These are phyloP conservation scores for Drosophila maculinotata DNA, from an alignment of 2,888 invertebrate species.

Conservation along the genomic window DNA sequence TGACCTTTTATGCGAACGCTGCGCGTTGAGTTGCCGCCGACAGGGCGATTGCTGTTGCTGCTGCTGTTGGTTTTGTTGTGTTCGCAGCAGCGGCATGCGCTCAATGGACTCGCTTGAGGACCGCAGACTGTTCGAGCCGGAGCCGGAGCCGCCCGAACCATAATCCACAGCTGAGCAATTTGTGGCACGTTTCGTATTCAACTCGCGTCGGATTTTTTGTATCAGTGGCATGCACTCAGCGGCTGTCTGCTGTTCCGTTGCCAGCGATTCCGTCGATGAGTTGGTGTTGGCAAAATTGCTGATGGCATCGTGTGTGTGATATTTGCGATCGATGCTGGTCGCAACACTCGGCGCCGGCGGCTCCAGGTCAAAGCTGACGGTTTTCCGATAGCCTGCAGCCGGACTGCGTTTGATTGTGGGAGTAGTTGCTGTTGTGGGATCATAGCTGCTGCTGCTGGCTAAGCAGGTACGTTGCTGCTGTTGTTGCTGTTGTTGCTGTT, in stretches of 20 bases:
- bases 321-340: constrained; percentile 75
- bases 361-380: constrained; percentile 85
- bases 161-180: constrained; percentile 71
- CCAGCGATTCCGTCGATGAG: constrained; percentile 75
- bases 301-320: constrained; percentile 82
- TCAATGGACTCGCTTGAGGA: constrained; percentile 82
- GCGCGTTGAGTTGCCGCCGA: constrained; percentile 79
- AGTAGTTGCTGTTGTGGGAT: constrained; percentile 56
- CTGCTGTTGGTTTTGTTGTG: constrained; percentile 27
- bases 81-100: constrained; percentile 69
- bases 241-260: constrained; percentile 37
- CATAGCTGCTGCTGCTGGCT: constrained; percentile 34
- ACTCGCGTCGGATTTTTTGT: constrained; percentile 80
- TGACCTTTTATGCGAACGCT: constrained; percentile 81
- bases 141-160: constrained; percentile 77
- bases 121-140: constrained; percentile 79
- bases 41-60: constrained; percentile 55
- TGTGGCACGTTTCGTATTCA: constrained; percentile 79
- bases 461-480: constrained; percentile 55
- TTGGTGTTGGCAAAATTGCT: constrained; percentile 67
- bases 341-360: constrained; percentile 38
- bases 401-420: constrained; percentile 55
- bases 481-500: constrained; percentile 47
- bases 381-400: constrained; percentile 81
- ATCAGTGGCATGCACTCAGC: constrained; percentile 73